Evolutionary conservation across 2,113 vertebrate genomes (phyloP), one percentile per base, ranked within the genome.

Genomic region (Protomyctophum bolini): DNA sequence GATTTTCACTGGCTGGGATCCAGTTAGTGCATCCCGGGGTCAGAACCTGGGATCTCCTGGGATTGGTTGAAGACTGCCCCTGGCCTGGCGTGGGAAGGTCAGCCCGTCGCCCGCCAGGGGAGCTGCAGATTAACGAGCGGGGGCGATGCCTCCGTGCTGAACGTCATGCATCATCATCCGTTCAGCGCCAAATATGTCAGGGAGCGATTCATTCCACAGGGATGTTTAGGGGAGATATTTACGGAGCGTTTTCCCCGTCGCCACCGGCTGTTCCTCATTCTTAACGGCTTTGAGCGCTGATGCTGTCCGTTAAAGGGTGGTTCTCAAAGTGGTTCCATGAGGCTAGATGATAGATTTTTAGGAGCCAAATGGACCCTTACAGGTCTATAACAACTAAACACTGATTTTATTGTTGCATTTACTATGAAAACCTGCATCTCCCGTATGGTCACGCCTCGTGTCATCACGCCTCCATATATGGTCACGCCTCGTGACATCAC

Each of bases 111-210:
- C 63, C 68, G n/a, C 85, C 63, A 80, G 70, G 82, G 84, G 71
- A 77, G 76, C 83, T 33, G 79, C 83, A 88, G 85, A 91, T 87
- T 89, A 87, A 88, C 82, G 85, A 81, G 80, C 65, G 28, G 70
- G 68, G 79, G 83, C 66, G 59, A 72, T 8, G 15, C 73, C 76
- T 81, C 83, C 82, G 78, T 46, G 63, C 74, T 72, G 83, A 83
- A 66, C 72, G 75, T 82, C 86, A 87, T 85, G 87, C 86, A 87
- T 89, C 87, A 85, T 57, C 59, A 81, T 77, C 82, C 82, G 62
- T 82, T 87, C 80, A 71, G 75, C 48, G 55, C 70, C 83, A 84
- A 83, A 84, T 82, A 81, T 85, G 82, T 77, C 86, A 81, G 73
- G 64, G 76, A 80, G 81, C 58, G 21, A 21, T 21, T 21, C 10